Evolutionary conservation across 2,888 invertebrate genomes (phyloP), one percentile per base, ranked within the genome.

Genomic region (Tetheella fluctuosa): DNA sequence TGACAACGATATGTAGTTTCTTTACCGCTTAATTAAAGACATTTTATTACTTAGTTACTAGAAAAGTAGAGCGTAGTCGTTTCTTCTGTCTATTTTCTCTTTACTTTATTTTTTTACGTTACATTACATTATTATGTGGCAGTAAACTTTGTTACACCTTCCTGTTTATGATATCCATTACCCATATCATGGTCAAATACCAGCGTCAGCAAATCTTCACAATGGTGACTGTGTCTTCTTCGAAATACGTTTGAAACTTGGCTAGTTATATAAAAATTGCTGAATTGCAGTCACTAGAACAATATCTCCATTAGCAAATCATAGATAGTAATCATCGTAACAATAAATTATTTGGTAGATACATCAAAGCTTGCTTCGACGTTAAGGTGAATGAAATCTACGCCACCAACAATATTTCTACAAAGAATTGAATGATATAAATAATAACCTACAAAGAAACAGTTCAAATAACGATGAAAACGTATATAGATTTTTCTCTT

Each of bases 31-130:
- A n/a, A n/a, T n/a, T 20, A 23, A 59, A 57, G 52, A 42, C 58
- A 37, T 59, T 63, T 54, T 55, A 54, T 23, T 52, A 52, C 58
- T 37, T 53, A 54, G 54, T 48, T 20, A 48, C 48, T 48, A 48
- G 48, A 48, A 54, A n/a, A 48, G 48, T 48, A 48, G 48, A 48
- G 1, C 48, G 10, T 20, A 48, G 48, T 20, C 7, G 2, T 3
- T n/a, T 20, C 20, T 17, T 20, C 7, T 34, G 15, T 37, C 5
- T 10, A 4, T 39, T 39, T 39, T 39, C 39, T 39, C n/a, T 39
- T 37, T 15, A 15, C 37, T 37, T 7, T 39, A 39, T n/a, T 39
- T n/a, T 39, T 34, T 12, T 34, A 13, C 10, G n/a, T 39, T 39
- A 39, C 39, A 13, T 34, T 34, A 13, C 39, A 39, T 5, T 48